Evolutionary conservation across 2,797 vertebrate species (phyloP).

Genomic region (Hypotaenidia okinawae): DNA sequence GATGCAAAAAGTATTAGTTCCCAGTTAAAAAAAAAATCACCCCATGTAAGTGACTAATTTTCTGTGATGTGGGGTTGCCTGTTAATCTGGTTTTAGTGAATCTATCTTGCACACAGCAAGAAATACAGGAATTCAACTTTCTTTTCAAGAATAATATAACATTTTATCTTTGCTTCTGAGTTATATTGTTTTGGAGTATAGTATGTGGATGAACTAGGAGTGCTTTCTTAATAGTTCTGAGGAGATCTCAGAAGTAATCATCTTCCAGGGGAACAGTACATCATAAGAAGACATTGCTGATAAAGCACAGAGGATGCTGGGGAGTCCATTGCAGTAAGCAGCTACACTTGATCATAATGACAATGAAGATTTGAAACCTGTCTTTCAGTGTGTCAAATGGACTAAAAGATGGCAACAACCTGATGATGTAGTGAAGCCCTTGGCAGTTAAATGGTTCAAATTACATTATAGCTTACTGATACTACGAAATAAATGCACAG

Average conservation of each 20-base stretch:
- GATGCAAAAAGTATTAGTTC: background rate
- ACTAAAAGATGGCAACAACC: background rate
- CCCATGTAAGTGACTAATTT: background rate
- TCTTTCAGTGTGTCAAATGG: background rate
- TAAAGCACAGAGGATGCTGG: background rate
- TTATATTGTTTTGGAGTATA: background rate
- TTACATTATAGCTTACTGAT: background rate
- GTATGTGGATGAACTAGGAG: background rate
- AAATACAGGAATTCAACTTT: background rate
- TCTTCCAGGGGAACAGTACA: background rate
- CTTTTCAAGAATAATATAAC: background rate
- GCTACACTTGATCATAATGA: background rate
- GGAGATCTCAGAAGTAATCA: background rate
- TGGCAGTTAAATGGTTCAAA: slow-evolving; percentile 4
- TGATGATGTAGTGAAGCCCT: background rate
- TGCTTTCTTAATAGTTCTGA: background rate
- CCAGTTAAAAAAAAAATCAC: background rate
- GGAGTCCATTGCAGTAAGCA: background rate
- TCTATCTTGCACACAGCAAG: background rate
- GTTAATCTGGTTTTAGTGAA: background rate
- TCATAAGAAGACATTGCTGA: background rate
- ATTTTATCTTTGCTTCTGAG: background rate
- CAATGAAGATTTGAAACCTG: background rate
- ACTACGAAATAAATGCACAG: background rate
- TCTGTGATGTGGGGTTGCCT: background rate